phyloP scores from a whole-genome alignment of 2,797 vertebrate genomes.

The Aselliscus stoliczkanus region DNA sequence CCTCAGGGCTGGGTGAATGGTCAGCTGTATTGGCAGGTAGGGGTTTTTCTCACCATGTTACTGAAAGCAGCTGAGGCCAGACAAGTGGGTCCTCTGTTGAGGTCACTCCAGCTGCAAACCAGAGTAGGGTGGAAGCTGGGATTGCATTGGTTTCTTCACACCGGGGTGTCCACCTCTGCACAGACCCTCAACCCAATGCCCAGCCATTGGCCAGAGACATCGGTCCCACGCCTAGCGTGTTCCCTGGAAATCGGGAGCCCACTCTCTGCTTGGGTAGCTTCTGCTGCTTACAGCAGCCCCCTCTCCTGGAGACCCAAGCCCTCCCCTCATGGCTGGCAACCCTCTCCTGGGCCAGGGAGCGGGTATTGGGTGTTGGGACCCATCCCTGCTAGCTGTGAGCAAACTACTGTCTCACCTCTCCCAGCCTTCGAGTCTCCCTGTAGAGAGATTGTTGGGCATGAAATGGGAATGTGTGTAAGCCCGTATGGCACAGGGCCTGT shows the following conservation, averaged over 20 bases:
- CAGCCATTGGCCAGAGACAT: not conserved
- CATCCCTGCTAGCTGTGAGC: not conserved
- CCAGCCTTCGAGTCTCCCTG: not conserved
- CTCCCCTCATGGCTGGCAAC: not conserved
- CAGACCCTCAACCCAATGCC: not conserved
- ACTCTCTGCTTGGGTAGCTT: not conserved
- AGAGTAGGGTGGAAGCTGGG: not conserved
- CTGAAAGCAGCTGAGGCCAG: not conserved
- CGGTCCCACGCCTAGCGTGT: not conserved
- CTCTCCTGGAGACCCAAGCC: not conserved
- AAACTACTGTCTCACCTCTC: not conserved
- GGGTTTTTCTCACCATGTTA: not conserved
- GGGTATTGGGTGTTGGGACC: not conserved
- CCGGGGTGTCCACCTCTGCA: not conserved
- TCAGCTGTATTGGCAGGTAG: not conserved
- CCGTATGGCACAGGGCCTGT: not conserved
- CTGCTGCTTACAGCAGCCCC: not conserved
- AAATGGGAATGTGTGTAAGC: not conserved
- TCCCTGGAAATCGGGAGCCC: not conserved
- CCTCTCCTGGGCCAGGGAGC: not conserved
- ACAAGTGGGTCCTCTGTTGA: not conserved
- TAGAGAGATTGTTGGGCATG: not conserved
- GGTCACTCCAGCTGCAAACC: not conserved
- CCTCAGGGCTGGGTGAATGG: not conserved
- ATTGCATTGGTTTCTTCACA: not conserved